These are phyloP conservation scores for Acleris literana DNA, from an alignment of 2,888 invertebrate genomes.

Conservation along the genomic window DNA sequence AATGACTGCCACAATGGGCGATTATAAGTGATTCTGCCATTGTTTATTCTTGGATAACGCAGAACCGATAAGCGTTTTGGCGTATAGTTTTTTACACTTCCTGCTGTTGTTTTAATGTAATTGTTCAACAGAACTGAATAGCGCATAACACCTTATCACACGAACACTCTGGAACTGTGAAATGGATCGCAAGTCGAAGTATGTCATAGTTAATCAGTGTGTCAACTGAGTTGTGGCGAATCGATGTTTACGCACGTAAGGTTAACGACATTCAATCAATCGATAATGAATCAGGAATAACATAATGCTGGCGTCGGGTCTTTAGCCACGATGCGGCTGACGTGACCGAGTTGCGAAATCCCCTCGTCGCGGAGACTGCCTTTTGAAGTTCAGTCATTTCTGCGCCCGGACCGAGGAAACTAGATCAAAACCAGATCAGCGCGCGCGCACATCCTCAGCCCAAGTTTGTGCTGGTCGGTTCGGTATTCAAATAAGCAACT, in stretches of 20 bases:
- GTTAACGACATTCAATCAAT: conserved; percentile 49
- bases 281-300: conserved; percentile 46
- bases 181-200: conserved; percentile 11
- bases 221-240: conserved; percentile 34
- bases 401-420: background rate
- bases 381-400: conserved; percentile 14
- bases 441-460: background rate
- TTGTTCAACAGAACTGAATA: conserved; percentile 42
- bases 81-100: conserved; percentile 65
- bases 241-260: conserved; percentile 43
- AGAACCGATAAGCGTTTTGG: conserved; percentile 57
- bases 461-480: background rate
- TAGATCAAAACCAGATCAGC: conserved; percentile 5
- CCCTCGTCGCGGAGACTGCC: conserved; percentile 34
- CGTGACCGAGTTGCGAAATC: conserved; percentile 59
- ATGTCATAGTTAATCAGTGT: conserved; percentile 13
- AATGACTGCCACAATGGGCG: conserved; percentile 64
- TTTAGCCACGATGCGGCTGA: conserved; percentile 52
- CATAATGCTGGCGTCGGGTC: conserved; percentile 42
- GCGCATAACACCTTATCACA: conserved; percentile 16
- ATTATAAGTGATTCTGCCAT: conserved; percentile 68
- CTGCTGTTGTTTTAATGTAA: conserved; percentile 60
- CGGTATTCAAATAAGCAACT: background rate
- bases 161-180: background rate
- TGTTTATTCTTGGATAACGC: conserved; percentile 68